Conservation (phyloP, 2,113 vertebrate species). For the Agapornis roseicollis region DNA sequence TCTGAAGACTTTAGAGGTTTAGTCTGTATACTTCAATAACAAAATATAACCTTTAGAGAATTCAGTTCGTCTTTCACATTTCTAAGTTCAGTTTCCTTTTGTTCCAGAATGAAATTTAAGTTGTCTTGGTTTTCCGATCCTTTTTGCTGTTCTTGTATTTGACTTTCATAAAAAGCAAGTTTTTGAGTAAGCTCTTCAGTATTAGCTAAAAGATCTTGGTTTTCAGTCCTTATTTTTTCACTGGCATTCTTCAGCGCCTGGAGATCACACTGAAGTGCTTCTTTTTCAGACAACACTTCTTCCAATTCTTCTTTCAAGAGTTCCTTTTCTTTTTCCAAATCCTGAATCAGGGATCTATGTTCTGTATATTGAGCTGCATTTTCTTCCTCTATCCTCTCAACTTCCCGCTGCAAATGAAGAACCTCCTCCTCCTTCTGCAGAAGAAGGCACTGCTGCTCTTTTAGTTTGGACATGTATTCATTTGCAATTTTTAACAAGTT, state of each 20-base stretch:
- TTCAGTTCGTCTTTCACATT: constrained; percentile 79
- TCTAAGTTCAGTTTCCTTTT: constrained; percentile 82
- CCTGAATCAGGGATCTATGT: constrained; percentile 73
- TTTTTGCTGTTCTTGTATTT: constrained; percentile 59
- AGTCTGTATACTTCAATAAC: constrained; percentile 68
- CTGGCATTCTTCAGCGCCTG: constrained; percentile 78
- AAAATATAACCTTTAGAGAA: constrained; percentile 84
- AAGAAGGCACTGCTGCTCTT: constrained; percentile 61
- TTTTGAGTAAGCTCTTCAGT: constrained; percentile 70
- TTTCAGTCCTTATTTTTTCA: constrained; percentile 82
- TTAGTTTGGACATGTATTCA: constrained; percentile 64
- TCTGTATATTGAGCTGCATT: constrained; percentile 66
- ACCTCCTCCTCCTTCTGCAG: constrained; percentile 70
- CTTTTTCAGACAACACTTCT: constrained; percentile 77
- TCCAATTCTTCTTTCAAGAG: constrained; percentile 79
- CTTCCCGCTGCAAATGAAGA: constrained; percentile 61
- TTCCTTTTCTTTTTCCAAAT: constrained; percentile 78
- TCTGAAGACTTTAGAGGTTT: constrained; percentile 63
- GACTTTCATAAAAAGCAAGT: constrained; percentile 65
- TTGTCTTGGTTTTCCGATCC: constrained; percentile 67
- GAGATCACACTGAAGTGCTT: constrained; percentile 80
- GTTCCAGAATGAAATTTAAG: constrained; percentile 73
- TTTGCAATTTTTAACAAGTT: constrained; percentile 62
- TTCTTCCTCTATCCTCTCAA: constrained; percentile 74
- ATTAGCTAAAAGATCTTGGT: constrained; percentile 75